Evolutionary conservation across 2,113 vertebrate genomes (phyloP).

Genomic region (Ptilonorhynchus violaceus): DNA sequence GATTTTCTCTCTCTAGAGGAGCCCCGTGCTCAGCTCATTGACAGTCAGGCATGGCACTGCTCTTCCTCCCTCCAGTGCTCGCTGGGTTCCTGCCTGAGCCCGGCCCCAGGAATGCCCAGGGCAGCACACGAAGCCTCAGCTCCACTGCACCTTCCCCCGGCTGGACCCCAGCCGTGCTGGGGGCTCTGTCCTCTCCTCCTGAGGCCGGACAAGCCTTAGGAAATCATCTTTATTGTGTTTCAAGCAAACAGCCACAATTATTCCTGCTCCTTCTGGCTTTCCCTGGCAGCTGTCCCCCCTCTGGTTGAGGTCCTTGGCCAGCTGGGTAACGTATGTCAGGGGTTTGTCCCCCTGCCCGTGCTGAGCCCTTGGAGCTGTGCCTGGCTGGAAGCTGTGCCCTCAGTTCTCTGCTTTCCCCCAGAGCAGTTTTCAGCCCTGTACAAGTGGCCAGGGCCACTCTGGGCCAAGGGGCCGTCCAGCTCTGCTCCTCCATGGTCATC

Average conservation of each 20-base stretch:
- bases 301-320: not conserved
- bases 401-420: not conserved
- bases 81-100: not conserved
- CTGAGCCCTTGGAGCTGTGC: fast-evolving
- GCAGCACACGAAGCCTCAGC: not conserved
- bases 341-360: not conserved
- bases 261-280: not conserved
- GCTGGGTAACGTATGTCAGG: not conserved
- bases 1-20: not conserved
- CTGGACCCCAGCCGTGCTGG: fast-evolving
- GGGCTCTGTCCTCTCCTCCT: not conserved
- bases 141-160: not conserved
- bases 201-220: not conserved
- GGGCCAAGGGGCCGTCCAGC: not conserved
- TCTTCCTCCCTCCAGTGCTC: fast-evolving
- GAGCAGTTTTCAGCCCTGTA: not conserved
- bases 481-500: not conserved
- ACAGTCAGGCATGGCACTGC: not conserved
- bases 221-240: not conserved
- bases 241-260: not conserved
- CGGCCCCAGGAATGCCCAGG: not conserved
- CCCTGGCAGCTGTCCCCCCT: not conserved
- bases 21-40: not conserved
- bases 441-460: not conserved
- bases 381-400: not conserved